Evolutionary conservation across 2,888 invertebrate genomes (phyloP).

Genomic region (Dolomedes plantarius): DNA sequence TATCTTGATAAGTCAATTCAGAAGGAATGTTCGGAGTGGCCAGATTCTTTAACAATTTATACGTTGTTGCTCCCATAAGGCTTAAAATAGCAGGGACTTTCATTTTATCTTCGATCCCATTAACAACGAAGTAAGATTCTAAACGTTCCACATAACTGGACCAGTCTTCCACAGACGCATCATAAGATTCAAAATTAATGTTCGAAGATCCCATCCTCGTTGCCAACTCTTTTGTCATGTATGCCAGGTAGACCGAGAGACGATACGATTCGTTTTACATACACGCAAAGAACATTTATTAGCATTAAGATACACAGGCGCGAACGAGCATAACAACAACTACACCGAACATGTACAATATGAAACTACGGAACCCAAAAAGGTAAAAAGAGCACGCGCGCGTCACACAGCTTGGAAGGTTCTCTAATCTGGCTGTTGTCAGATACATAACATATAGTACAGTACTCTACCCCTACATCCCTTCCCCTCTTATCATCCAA

Average conservation of each 20-base stretch:
- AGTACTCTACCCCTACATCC: no score
- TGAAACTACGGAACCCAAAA: no score
- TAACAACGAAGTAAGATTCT: slow-evolving; percentile 49
- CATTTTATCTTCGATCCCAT: slow-evolving; percentile 42
- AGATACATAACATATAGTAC: slow-evolving; percentile 40
- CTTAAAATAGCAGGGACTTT: slow-evolving; percentile 48
- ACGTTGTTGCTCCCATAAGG: slow-evolving; percentile 45
- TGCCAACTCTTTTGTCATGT: slow-evolving; percentile 46
- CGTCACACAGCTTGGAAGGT: slow-evolving; percentile 45
- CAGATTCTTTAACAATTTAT: slow-evolving; percentile 49
- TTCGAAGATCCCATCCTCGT: slow-evolving; percentile 40
- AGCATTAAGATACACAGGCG: no score
- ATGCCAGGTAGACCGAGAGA: slow-evolving; percentile 24
- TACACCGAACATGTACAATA: no score
- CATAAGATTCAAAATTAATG: slow-evolving; percentile 44
- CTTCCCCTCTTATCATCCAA: no score
- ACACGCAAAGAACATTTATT: slow-evolving; percentile 9
- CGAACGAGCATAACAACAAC: no score
- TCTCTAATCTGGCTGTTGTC: slow-evolving; percentile 38
- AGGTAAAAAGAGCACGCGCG: slow-evolving; percentile 32
- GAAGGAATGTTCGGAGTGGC: slow-evolving; percentile 45
- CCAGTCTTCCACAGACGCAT: slow-evolving; percentile 43
- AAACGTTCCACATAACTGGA: slow-evolving; percentile 45
- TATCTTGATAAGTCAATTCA: slow-evolving; percentile 44
- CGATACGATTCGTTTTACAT: no score